A percentile compares a stretch with the other conserved stretches of the same genome.
Conservation (phyloP, 2,113 vertebrate genomes). For the Xerus inauris region DNA sequence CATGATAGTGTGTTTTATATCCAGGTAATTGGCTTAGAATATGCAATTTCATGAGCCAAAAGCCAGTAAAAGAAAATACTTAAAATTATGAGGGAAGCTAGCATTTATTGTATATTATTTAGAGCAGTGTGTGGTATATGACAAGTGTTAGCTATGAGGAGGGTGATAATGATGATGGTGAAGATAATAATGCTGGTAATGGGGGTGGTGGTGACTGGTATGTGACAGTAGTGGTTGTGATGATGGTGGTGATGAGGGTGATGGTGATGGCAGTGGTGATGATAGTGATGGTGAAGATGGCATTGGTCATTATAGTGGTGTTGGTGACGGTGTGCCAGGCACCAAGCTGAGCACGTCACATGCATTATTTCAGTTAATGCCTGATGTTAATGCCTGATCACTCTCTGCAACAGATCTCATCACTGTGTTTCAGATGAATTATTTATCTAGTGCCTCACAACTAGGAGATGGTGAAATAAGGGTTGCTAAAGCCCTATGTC, state of each 20-base stretch:
- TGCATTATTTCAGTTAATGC: not conserved
- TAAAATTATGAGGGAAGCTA: not conserved
- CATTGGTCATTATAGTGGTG: not conserved
- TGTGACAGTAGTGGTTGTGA: not conserved
- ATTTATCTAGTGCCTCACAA: not conserved
- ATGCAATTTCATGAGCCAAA: constrained; percentile 41
- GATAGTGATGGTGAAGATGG: no score
- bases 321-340: not conserved
- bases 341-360: not conserved
- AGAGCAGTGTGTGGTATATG: not conserved
- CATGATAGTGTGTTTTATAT: not conserved
- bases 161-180: not conserved
- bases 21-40: not conserved
- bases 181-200: not conserved
- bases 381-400: not conserved
- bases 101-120: not conserved
- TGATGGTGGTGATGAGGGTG: not conserved
- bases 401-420: not conserved
- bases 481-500: not conserved
- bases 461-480: constrained; percentile 28
- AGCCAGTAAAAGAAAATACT: not conserved
- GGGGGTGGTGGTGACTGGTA: not conserved
- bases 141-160: not conserved
- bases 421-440: not conserved
- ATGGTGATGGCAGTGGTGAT: fast-evolving